Evolutionary conservation across 2,113 vertebrate genomes (phyloP).

Genomic region (Halcyon senegalensis): DNA sequence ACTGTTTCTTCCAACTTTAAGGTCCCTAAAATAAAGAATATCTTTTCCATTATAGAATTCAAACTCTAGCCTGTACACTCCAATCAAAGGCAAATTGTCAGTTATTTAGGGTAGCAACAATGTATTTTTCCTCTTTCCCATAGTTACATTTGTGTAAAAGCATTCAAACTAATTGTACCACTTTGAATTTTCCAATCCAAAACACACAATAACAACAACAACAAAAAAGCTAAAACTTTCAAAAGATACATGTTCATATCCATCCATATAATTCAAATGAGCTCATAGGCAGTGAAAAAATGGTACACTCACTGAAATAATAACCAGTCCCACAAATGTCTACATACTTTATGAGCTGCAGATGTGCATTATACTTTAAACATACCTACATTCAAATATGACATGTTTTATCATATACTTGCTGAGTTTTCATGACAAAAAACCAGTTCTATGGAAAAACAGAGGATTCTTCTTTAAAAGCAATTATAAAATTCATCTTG

Average conservation of each 20-base stretch:
- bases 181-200: not conserved
- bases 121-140: not conserved
- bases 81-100: not conserved
- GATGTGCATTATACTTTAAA: constrained; percentile 54
- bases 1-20: not conserved
- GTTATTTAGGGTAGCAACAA: not conserved
- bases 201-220: not conserved
- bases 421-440: constrained; percentile 40
- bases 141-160: not conserved
- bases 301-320: constrained; percentile 15
- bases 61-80: not conserved
- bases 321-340: constrained; percentile 36
- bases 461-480: constrained; percentile 8
- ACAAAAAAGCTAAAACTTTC: not conserved
- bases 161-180: not conserved
- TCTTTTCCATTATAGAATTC: not conserved
- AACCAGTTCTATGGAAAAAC: not conserved
- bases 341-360: constrained; percentile 62
- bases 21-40: not conserved
- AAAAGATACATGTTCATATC: not conserved
- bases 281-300: not conserved
- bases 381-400: not conserved
- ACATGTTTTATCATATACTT: not conserved
- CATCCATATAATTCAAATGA: constrained; percentile 18
- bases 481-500: constrained; percentile 17